Percentiles rank a stretch among this genome's conserved stretches.
Conservation (phyloP, 2,113 vertebrate genomes). For the Neogale vison region DNA sequence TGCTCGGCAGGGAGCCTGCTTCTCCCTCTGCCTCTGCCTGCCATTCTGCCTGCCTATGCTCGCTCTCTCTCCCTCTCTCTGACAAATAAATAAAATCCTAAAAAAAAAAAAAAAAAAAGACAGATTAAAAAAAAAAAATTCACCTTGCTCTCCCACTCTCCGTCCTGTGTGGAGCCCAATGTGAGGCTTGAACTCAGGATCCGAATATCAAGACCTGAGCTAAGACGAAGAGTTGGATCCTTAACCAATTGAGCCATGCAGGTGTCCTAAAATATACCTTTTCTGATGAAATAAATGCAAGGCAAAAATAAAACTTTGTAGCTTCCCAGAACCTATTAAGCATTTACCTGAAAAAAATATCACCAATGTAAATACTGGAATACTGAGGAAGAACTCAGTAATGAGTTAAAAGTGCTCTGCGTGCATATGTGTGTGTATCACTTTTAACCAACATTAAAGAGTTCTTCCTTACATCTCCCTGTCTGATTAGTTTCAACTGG, state of each 20-base stretch:
- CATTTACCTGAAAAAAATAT: slow-evolving; percentile 13
- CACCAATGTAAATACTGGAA: background rate
- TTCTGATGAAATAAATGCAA: slow-evolving; percentile 13
- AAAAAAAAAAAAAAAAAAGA: no score
- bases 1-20: no score
- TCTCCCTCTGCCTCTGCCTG: no score
- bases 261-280: background rate
- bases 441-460: background rate
- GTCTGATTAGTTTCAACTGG: background rate
- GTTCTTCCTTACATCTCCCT: background rate
- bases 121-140: no score
- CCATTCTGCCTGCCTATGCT: no score
- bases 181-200: background rate
- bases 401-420: background rate
- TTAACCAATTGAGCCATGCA: background rate
- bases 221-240: background rate
- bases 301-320: background rate
- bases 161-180: background rate
- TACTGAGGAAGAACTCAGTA: background rate
- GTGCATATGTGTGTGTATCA: background rate
- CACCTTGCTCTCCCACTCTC: background rate
- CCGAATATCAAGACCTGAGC: background rate
- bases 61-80: no score
- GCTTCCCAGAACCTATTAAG: background rate
- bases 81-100: no score